Evolutionary conservation across 1,140 invertebrate species (phyloP), one percentile per base, ranked within the genome.

Genomic region (Drosophila orena): DNA sequence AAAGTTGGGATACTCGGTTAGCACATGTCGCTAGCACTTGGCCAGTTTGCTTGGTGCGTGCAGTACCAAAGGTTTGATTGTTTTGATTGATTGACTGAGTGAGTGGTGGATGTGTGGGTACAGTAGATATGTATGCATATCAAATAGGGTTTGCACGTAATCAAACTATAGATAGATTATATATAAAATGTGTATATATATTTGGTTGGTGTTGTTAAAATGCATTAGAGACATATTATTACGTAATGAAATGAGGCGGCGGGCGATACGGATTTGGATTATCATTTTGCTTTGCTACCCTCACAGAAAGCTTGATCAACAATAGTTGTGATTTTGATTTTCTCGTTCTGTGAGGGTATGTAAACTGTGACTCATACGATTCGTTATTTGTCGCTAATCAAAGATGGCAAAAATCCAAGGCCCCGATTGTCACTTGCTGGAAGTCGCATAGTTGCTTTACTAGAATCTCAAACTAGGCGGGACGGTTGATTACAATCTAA

Each of bases 171-270:
- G 64, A 60, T 78, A 53, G 59, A 69, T 79, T 60, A 76, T 57
- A 71, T 71, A 76, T 59, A 70, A 76, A 65, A 61, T 76, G 35
- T 71, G 44, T 71, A 57, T 61, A 72, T 69, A 65, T 78, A 58
- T 60, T 75, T 47, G 54, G 42, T 78, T 71, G 56, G 68, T 58
- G 68, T 80, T 74, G 84, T 89, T 89, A 89, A 80, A 76, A 90
- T 89, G 84, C 84, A 76, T 80, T 74, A 69, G 79, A 79, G 83
- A 89, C 79, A 88, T 83, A 89, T 84, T 88, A 89, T 80, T 89
- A 89, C 85, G 80, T 89, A 81, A 89, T 89, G 84, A 89, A 79
- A 89, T 89, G 84, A 89, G 84, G 85, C 84, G 85, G 68, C 52
- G 84, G 68, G 81, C 83, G 81, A 85, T 85, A 88, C 83, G 78